Conservation (phyloP, 2,888 invertebrate species). For the Sphaerophoria taeniata region DNA sequence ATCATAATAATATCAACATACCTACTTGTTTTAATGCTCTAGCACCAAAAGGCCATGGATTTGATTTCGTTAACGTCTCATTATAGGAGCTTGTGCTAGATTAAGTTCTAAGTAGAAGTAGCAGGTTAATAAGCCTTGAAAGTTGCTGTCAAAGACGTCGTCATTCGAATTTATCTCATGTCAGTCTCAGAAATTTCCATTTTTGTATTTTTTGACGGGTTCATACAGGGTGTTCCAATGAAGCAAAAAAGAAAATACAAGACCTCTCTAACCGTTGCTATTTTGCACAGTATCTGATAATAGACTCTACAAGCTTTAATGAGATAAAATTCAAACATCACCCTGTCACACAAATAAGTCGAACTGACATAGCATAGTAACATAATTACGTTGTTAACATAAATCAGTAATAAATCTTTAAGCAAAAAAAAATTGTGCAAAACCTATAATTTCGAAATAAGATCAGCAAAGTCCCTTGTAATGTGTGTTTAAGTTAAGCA, state of each 20-base stretch:
- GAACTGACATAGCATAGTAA: background rate
- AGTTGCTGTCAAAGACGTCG: background rate
- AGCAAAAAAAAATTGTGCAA: slow-evolving; percentile 22
- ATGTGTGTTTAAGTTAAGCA: background rate
- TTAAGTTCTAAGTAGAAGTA: slow-evolving; percentile 10
- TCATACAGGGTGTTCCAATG: no score
- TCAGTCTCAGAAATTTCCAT: slow-evolving; percentile 10
- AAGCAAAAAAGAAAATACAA: background rate
- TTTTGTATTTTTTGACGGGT: background rate
- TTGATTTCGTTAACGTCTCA: slow-evolving; percentile 15
- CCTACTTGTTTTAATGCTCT: background rate
- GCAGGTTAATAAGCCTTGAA: slow-evolving; percentile 9
- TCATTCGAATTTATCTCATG: slow-evolving; percentile 24
- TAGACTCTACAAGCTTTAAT: no score
- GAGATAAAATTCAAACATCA: no score
- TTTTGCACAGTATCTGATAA: background rate
- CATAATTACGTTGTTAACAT: slow-evolving; percentile 38
- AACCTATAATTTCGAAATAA: slow-evolving; percentile 44
- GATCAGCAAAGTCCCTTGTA: slow-evolving; percentile 29
- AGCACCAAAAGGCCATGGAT: slow-evolving; percentile 30
- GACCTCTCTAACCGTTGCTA: slow-evolving; percentile 1
- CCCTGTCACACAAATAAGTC: no score
- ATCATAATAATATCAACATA: no score
- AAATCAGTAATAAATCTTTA: slow-evolving; percentile 60
- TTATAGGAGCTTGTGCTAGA: slow-evolving; percentile 27